Conservation (phyloP, 2,797 vertebrate species). For the Phrynocephalus guinanensis region DNA sequence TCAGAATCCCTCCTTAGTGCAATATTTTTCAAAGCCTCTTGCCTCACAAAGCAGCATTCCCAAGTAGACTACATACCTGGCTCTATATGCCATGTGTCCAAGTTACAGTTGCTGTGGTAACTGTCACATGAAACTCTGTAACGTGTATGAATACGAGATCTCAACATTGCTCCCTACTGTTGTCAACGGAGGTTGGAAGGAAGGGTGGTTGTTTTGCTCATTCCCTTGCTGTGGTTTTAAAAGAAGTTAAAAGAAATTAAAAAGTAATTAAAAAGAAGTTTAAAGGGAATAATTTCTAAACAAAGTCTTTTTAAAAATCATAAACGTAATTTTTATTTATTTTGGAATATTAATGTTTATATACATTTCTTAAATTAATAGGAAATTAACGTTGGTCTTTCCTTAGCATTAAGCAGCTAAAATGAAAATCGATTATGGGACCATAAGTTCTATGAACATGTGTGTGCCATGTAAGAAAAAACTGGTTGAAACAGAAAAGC, state of each 20-base stretch:
- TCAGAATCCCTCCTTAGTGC: neutral
- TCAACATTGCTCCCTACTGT: neutral
- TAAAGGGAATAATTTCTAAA: neutral
- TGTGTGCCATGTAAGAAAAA: conserved; percentile 30
- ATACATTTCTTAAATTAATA: conserved; percentile 7
- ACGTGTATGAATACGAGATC: conserved; percentile 7
- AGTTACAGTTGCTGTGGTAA: conserved; percentile 47
- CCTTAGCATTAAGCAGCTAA: conserved; percentile 32
- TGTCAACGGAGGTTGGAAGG: neutral
- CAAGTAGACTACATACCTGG: neutral
- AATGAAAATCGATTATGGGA: conserved; percentile 45
- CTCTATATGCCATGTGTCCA: conserved; percentile 10
- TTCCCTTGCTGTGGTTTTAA: conserved; percentile 4
- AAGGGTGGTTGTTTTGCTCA: neutral
- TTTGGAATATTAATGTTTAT: conserved; percentile 12
- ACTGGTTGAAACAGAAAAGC: conserved; percentile 17
- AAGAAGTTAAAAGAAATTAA: neutral
- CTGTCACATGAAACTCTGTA: conserved; percentile 17
- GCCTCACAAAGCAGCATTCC: neutral
- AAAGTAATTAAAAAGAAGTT: neutral
- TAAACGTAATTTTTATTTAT: neutral
- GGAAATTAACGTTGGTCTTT: conserved; percentile 8
- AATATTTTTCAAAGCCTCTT: neutral
- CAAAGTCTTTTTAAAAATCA: neutral
- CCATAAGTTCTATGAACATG: conserved; percentile 12